Percentiles rank a stretch among this genome's conserved stretches.
Evolutionary conservation across 2,113 vertebrate genomes (phyloP).

Genomic region (Antennarius striatus): DNA sequence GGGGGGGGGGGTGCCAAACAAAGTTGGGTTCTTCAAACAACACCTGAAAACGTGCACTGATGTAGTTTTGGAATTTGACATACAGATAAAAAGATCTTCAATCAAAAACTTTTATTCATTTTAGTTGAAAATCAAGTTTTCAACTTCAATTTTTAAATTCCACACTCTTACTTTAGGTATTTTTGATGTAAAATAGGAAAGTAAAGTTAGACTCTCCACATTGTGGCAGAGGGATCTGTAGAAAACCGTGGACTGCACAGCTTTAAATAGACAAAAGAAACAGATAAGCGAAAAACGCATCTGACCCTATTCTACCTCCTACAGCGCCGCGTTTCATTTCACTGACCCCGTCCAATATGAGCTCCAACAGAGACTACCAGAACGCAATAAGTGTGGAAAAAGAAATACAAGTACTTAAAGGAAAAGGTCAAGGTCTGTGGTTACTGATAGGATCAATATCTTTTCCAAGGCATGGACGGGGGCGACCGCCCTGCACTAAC

Average conservation of each 20-base stretch:
- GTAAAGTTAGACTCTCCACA: too few species aligned
- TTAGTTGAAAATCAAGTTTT: too few species aligned
- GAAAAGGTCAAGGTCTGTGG: constrained; percentile 12
- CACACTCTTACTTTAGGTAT: too few species aligned
- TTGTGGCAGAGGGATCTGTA: not conserved
- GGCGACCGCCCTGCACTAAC: constrained; percentile 14
- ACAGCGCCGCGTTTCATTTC: constrained; percentile 4
- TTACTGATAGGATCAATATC: constrained; percentile 50
- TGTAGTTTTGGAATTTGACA: too few species aligned
- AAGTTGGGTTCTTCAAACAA: too few species aligned
- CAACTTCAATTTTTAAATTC: too few species aligned
- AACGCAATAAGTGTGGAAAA: constrained; percentile 5
- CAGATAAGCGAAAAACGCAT: constrained; percentile 2
- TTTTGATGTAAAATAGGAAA: too few species aligned
- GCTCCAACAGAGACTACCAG: not conserved
- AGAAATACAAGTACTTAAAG: constrained; percentile 15
- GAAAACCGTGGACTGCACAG: not conserved
- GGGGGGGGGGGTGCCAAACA: too few species aligned
- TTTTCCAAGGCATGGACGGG: constrained; percentile 19
- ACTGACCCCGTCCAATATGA: constrained; percentile 11
- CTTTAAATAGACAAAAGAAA: not conserved
- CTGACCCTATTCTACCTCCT: constrained; percentile 9
- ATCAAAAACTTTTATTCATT: too few species aligned
- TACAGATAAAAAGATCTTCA: too few species aligned
- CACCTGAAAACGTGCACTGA: too few species aligned